These are phyloP conservation scores for Danio rerio DNA, from an alignment of 2,113 vertebrate genomes.

Conservation along the genomic window DNA sequence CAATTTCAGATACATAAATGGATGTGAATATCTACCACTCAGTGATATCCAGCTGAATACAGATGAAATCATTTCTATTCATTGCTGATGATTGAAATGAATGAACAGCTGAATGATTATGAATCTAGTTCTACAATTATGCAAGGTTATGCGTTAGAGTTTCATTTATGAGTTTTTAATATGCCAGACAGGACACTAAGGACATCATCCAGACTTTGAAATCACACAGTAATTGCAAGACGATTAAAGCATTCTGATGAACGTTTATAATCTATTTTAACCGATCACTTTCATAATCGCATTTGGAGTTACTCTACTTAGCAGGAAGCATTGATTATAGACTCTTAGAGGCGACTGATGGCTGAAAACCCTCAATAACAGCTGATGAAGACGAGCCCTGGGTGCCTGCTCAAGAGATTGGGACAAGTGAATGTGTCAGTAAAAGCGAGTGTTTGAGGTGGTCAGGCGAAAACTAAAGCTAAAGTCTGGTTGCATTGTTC, in stretches of 20 bases:
- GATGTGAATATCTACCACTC: not conserved
- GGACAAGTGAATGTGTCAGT: not conserved
- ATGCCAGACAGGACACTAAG: not conserved
- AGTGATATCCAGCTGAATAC: not conserved
- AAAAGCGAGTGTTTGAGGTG: not conserved
- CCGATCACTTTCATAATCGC: not conserved
- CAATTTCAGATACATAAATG: too few species aligned
- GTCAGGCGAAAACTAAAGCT: conserved; percentile 29
- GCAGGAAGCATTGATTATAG: conserved; percentile 6
- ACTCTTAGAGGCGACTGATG: not conserved
- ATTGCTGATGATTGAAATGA: not conserved
- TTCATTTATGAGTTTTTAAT: not conserved
- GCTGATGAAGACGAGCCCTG: not conserved
- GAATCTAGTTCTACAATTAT: not conserved
- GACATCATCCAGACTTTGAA: not conserved
- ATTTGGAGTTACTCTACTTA: not conserved
- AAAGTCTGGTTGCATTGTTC: conserved; percentile 39
- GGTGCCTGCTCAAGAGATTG: not conserved
- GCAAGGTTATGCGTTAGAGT: not conserved
- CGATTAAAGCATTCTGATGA: not conserved
- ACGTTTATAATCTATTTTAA: not conserved
- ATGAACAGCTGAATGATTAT: conserved; percentile 1
- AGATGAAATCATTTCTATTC: not conserved
- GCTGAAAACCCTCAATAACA: not conserved
- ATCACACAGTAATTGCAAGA: conserved; percentile 8